A percentile compares a stretch with the other conserved stretches of the same genome.
These are phyloP conservation scores for Pollenia labialis DNA, from an alignment of 2,888 invertebrate genomes.

Conservation along the genomic window DNA sequence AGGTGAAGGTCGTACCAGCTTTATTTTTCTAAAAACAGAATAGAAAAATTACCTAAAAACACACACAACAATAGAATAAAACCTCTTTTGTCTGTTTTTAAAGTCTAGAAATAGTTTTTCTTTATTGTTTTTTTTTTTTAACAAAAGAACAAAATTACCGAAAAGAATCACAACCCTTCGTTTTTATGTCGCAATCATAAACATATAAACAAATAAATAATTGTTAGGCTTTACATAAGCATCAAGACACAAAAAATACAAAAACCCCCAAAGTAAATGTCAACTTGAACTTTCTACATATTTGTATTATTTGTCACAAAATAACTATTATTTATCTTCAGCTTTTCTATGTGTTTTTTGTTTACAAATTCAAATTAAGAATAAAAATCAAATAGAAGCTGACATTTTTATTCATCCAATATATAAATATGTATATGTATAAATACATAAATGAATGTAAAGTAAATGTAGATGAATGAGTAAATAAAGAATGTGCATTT, in stretches of 20 bases:
- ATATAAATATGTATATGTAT: slow-evolving; percentile 23
- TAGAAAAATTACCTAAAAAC: slow-evolving; percentile 1
- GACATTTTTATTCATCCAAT: slow-evolving; percentile 41
- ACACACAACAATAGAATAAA: slow-evolving; percentile 4
- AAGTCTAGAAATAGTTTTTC: slow-evolving; percentile 52
- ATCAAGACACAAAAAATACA: neutral
- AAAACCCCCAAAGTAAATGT: slow-evolving; percentile 60
- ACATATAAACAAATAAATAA: slow-evolving; percentile 20
- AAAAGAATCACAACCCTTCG: slow-evolving; percentile 16
- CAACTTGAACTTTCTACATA: slow-evolving; percentile 60
- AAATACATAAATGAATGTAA: no score
- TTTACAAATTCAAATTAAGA: slow-evolving; percentile 1
- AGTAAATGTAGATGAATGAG: neutral
- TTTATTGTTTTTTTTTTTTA: neutral
- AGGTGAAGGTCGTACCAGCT: slow-evolving; percentile 68
- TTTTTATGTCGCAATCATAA: slow-evolving; percentile 20
- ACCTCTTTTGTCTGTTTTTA: slow-evolving; percentile 56
- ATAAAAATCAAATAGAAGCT: slow-evolving; percentile 4
- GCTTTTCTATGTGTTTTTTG: slow-evolving; percentile 20
- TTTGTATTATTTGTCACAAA: slow-evolving; percentile 42
- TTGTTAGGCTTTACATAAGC: slow-evolving; percentile 13
- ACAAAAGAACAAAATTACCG: slow-evolving; percentile 35
- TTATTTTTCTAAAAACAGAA: slow-evolving; percentile 19
- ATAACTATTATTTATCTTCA: slow-evolving; percentile 56
- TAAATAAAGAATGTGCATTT: neutral